Base-by-base conservation (phyloP, 2,888 invertebrate species). In the Agrilus mali region DNA sequence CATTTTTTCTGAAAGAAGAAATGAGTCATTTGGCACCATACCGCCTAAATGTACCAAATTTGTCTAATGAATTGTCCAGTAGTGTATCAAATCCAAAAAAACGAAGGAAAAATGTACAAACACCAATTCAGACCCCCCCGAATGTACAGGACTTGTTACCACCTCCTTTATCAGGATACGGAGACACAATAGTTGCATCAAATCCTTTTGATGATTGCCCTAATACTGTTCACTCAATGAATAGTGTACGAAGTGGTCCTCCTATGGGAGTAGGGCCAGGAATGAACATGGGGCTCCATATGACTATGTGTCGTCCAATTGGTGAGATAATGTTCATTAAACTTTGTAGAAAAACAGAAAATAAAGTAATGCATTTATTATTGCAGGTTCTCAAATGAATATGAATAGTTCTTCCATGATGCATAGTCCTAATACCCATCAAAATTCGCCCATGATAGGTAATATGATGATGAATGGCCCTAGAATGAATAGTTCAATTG, bases 181-280 rank as follows among this genome's bases (percentile, higher is more conserved):
- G 92, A 33, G 93, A 93, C 62, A 93, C 92, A 46, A 89, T 94
- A 60, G 83, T 92, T 48, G 93, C 93, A 45, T 90, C 89, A 49
- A 94, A 94, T 69, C 93, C 93, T 33, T 94, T 94, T 65, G 93
- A 94, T 68, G 93, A 94, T 64, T 86, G 86, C 42, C 87, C 86
- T 39, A 77, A 60, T 53, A 60, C 58, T 37, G 61, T 67, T 40
- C 64, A 60, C 50, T 57, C 59, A n/a, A 63, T 66, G 54, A 61
- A 54, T 51, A 59, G 62, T 55, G 57, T 59, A 27, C 55, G 64
- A 38, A 57, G 55, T 47, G 55, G 59, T 14, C 57, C 60, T 35
- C 62, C 56, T 5, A 65, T 65, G 62, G 64, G 61, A 4, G 63
- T 67, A 62, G 60, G 61, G 15, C 56, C 59, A 7, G 58, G 53